Percentiles rank a stretch among this genome's conserved stretches.
Conservation (phyloP, 1,140 invertebrate genomes). For the Harpegnathos saltator region DNA sequence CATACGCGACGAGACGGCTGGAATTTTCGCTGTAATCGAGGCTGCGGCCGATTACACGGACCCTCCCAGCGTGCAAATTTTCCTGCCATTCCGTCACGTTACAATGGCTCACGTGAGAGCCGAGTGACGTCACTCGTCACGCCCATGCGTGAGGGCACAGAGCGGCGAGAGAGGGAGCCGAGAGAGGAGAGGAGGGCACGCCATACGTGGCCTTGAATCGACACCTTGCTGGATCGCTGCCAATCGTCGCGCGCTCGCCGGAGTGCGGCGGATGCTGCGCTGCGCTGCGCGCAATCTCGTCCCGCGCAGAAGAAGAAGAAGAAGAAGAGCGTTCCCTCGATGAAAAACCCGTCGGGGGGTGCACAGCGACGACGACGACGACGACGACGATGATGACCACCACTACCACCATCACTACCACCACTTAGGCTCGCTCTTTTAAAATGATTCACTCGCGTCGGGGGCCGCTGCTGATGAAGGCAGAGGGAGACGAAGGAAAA, state of each 20-base stretch:
- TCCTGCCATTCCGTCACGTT: conserved; percentile 63
- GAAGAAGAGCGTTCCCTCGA: too few relatives aligned
- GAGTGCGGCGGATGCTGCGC: conserved; percentile 78
- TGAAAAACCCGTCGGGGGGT: too few relatives aligned
- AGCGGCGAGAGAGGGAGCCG: conserved; percentile 32
- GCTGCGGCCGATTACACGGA: conserved; percentile 19
- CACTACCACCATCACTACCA: too few relatives aligned
- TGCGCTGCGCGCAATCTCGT: conserved; percentile 65
- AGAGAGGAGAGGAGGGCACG: conserved; percentile 25
- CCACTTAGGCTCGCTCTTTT: too few relatives aligned
- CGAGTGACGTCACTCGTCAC: conserved; percentile 43
- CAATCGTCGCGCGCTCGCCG: conserved; percentile 70
- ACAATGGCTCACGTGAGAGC: conserved; percentile 36
- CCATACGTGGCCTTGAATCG: conserved; percentile 57
- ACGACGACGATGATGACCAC: too few relatives aligned
- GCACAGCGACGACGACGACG: too few relatives aligned
- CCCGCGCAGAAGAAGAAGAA: too few relatives aligned
- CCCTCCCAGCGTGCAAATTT: conserved; percentile 45
- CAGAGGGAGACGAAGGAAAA: too few relatives aligned
- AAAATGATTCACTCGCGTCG: too few relatives aligned
- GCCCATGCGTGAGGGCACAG: conserved; percentile 41
- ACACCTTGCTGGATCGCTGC: conserved; percentile 80
- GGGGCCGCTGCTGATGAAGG: too few relatives aligned
- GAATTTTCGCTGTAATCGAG: conserved; percentile 27
- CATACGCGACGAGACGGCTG: not conserved